These are phyloP conservation scores for Sebastes taczanowskii DNA, from an alignment of 2,797 vertebrate species.

Conservation along the genomic window DNA sequence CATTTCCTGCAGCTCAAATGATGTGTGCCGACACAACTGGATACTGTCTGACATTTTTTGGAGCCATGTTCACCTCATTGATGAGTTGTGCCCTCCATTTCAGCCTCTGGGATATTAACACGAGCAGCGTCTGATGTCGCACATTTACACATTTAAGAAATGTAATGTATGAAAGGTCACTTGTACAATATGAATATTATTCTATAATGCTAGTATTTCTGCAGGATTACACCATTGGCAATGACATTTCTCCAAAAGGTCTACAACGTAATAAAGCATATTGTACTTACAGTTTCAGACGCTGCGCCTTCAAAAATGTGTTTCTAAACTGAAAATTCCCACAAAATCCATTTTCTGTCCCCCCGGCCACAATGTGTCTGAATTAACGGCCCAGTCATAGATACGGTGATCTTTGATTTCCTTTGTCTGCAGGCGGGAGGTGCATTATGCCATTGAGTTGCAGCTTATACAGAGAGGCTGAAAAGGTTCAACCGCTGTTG, in stretches of 20 bases:
- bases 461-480: conserved; percentile 42
- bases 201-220: background rate
- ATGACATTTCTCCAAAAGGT: conserved; percentile 20
- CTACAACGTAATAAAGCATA: background rate
- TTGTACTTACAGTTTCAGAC: conserved; percentile 75
- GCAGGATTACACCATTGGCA: background rate
- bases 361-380: conserved; percentile 15
- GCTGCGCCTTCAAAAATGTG: conserved; percentile 46
- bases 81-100: conserved; percentile 31
- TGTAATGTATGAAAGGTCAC: conserved; percentile 9
- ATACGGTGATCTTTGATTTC: conserved; percentile 69
- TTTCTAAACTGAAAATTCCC: conserved; percentile 31
- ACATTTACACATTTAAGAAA: background rate
- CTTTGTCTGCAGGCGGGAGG: conserved; percentile 45
- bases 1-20: conserved; percentile 59
- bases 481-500: conserved; percentile 60
- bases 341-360: conserved; percentile 63
- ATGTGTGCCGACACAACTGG: conserved; percentile 59
- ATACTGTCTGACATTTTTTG: conserved; percentile 51
- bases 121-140: background rate
- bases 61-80: conserved; percentile 44
- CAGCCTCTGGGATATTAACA: conserved; percentile 18
- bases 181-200: background rate
- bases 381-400: conserved; percentile 25
- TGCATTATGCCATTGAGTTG: conserved; percentile 46